Base-by-base conservation (phyloP, 2,888 invertebrate species). In the Papilio gigon region DNA sequence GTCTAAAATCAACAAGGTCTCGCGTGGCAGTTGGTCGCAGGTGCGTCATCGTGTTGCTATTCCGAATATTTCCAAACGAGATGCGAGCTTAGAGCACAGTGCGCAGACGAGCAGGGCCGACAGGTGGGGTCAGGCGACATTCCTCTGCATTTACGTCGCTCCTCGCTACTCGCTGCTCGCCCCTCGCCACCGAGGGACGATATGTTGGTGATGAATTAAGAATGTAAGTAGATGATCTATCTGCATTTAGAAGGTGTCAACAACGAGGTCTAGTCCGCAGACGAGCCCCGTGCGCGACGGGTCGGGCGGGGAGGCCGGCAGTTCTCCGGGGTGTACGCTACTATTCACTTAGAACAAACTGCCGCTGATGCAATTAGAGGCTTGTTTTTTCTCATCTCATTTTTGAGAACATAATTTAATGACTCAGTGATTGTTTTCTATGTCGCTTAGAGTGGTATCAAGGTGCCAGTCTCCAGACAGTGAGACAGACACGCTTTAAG, bases 51-150 rank as follows among this genome's bases (percentile, higher is more conserved):
- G 5, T 44, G 12, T 27, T 35, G 53, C 44, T 58, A 68, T 58
- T 68, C 17, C 20, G 63, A 44, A 63, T 56, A 62, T 68, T 63
- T 58, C 56, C 42, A 62, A 61, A 62, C 27, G 17, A 22, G 6
- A 11, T 11, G 9, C 44, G 9, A 4, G 20, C 44, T 22, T 22
- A 59, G 20, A 37, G 3, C 27, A 53, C 12, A n/a, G 22, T 4
- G 37, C 47, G 22, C 22, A 59, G 11, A 20, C 20, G 25, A 25
- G 25, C 14, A 25, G 27, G 6, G 9, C 8, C 11, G 1, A 9
- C 27, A 27, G 27, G 27, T 53, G 27, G 27, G 8, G n/a, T 27
- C 8, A n/a, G n/a, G 2, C 12, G 2, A 53, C 27, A 30, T 53
- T 53, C 53, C 53, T 27, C 1, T 53, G n/a, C n/a, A n/a, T 9